Evolutionary conservation across 2,797 vertebrate species (phyloP).

Genomic region (Acanthopagrus latus): DNA sequence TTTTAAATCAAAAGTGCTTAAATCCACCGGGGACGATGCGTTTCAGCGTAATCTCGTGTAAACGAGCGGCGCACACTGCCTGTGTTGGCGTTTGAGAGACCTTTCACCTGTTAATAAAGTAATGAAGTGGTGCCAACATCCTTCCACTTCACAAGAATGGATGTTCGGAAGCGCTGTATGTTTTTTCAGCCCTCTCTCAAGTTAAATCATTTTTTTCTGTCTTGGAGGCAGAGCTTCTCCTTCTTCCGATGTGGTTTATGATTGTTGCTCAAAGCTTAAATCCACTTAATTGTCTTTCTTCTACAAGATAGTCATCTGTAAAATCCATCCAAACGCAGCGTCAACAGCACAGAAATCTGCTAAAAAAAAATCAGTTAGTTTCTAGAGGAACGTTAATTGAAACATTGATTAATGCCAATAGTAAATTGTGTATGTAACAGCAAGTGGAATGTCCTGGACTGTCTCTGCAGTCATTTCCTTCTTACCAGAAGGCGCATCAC

Average conservation of each 20-base stretch:
- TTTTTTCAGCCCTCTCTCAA: constrained; percentile 41
- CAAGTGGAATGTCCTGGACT: constrained; percentile 9
- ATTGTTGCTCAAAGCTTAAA: constrained; percentile 62
- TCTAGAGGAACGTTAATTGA: constrained; percentile 62
- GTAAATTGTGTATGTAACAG: background rate
- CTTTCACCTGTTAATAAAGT: constrained; percentile 15
- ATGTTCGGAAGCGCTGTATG: constrained; percentile 40
- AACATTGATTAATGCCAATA: background rate
- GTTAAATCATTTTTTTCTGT: constrained; percentile 50
- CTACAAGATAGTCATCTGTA: constrained; percentile 51
- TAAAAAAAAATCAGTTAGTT: constrained; percentile 60
- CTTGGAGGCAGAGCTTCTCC: constrained; percentile 42
- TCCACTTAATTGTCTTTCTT: constrained; percentile 62
- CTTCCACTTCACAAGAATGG: constrained; percentile 16
- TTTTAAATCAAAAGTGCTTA: constrained; percentile 1
- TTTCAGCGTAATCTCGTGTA: constrained; percentile 20
- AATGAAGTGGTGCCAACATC: constrained; percentile 36
- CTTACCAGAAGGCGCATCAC: constrained; percentile 27
- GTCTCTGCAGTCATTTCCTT: constrained; percentile 19
- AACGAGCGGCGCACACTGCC: constrained; percentile 11
- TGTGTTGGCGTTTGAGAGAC: background rate
- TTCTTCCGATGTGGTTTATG: constrained; percentile 22
- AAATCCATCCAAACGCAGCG: constrained; percentile 58
- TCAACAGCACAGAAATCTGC: constrained; percentile 43
- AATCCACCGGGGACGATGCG: constrained; percentile 6